phyloP scores from a whole-genome alignment of 2,113 vertebrate species.

The Dascyllus trimaculatus region DNA sequence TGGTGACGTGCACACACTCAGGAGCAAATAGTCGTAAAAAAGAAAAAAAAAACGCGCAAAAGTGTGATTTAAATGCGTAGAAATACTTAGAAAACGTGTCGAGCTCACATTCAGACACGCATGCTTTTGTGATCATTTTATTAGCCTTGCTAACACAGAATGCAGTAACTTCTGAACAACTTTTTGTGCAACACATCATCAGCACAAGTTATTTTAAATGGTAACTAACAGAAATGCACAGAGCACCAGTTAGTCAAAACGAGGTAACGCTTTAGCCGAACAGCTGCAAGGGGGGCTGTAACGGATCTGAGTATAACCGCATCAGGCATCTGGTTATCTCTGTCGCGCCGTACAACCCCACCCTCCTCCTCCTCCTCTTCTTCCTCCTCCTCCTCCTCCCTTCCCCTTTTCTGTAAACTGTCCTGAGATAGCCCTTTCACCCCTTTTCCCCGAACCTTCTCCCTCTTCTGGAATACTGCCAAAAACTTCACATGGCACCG shows the following conservation, averaged over 20 bases:
- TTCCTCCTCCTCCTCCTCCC: neutral
- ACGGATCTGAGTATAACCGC: constrained; percentile 70
- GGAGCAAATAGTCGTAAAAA: constrained; percentile 23
- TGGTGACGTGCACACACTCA: constrained; percentile 51
- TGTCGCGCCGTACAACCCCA: constrained; percentile 54
- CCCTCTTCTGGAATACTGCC: constrained; percentile 80
- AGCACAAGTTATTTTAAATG: neutral
- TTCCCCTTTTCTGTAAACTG: constrained; percentile 48
- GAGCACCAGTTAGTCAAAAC: constrained; percentile 3
- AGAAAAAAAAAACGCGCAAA: neutral
- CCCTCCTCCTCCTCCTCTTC: constrained; percentile 19
- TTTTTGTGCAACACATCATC: constrained; percentile 2
- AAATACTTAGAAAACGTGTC: neutral
- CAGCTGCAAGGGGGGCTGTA: constrained; percentile 63
- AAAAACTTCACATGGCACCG: constrained; percentile 74
- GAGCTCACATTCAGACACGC: neutral
- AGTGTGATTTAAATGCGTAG: neutral
- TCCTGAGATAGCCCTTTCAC: constrained; percentile 29
- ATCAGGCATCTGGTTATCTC: constrained; percentile 75
- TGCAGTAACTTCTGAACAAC: neutral
- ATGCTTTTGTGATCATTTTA: constrained; percentile 31
- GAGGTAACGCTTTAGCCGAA: neutral
- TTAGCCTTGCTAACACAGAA: constrained; percentile 38
- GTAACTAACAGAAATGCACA: neutral
- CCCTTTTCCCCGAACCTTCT: constrained; percentile 24